A percentile compares a stretch with the other conserved stretches of the same genome.
phyloP scores from a whole-genome alignment of 2,888 invertebrate species.

The Ernsta delagoae region DNA sequence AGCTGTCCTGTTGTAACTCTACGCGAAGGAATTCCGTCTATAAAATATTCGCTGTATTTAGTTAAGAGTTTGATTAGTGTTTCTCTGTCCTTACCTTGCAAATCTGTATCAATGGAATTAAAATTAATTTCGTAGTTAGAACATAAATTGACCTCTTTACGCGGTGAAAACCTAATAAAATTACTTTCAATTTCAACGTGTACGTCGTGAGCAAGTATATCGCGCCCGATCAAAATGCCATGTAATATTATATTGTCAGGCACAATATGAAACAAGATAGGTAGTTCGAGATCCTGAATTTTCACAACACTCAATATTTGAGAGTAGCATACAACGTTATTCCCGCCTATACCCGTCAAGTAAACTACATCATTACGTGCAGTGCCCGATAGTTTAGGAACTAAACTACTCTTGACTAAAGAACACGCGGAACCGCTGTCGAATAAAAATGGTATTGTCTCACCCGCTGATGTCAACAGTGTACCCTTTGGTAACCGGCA shows the following conservation, averaged over 20 bases:
- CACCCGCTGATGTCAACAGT: slow-evolving; percentile 27
- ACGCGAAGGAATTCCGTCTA: not conserved
- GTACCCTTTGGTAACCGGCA: not conserved
- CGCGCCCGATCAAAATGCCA: not conserved
- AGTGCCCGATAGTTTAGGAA: slow-evolving; percentile 37
- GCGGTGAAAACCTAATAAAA: not conserved
- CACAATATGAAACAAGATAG: not conserved
- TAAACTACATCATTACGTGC: slow-evolving; percentile 38
- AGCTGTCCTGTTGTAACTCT: not conserved
- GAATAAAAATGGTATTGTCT: slow-evolving; percentile 24
- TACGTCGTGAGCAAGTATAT: not conserved
- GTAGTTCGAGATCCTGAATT: not conserved
- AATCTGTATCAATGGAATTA: not conserved
- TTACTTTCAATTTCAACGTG: not conserved
- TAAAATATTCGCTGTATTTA: not conserved
- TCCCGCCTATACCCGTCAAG: slow-evolving; percentile 40
- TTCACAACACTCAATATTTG: not conserved
- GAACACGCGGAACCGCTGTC: slow-evolving; percentile 38
- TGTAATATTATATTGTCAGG: not conserved
- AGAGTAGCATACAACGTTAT: no score
- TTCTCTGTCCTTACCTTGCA: not conserved
- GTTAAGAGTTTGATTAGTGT: not conserved
- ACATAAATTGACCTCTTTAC: not conserved
- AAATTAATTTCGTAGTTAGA: not conserved
- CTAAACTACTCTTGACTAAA: slow-evolving; percentile 22